Conservation (phyloP, 2,888 invertebrate species). For the Clepsis dumicolana region DNA sequence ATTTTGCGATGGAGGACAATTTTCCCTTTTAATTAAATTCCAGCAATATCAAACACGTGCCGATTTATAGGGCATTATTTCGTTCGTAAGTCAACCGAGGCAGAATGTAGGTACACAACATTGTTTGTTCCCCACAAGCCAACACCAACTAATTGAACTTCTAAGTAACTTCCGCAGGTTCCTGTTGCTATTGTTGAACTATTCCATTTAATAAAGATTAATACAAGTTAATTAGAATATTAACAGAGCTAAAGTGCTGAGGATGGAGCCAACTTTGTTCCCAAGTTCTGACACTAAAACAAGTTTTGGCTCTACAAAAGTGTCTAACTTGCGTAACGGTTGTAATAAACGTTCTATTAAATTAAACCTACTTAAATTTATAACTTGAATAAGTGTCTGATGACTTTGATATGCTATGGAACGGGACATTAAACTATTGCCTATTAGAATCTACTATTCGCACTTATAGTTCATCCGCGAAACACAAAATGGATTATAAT, state of each 20-base stretch:
- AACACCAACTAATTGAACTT: constrained; percentile 60
- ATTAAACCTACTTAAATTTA: neutral
- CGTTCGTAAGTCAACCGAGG: constrained; percentile 56
- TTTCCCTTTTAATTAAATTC: constrained; percentile 22
- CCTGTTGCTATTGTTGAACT: constrained; percentile 48
- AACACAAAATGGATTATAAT: no score
- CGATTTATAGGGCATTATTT: constrained; percentile 42
- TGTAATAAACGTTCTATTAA: neutral
- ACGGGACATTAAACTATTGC: neutral
- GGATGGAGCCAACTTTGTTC: constrained; percentile 26
- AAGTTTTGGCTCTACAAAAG: constrained; percentile 1
- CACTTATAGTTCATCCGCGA: no score
- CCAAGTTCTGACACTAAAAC: constrained; percentile 9
- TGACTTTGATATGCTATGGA: no score
- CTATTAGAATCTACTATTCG: no score
- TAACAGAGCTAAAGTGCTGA: neutral
- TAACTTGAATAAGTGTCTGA: neutral
- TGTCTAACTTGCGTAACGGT: neutral
- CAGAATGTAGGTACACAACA: constrained; percentile 50
- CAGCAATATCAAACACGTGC: constrained; percentile 44
- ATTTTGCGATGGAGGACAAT: neutral
- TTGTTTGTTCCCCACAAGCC: constrained; percentile 60
- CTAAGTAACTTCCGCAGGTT: constrained; percentile 52
- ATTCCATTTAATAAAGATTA: constrained; percentile 41
- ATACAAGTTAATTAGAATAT: constrained; percentile 40